A percentile compares a stretch with the other conserved stretches of the same genome.
phyloP scores from a whole-genome alignment of 2,113 vertebrate species.

The Pygoscelis antarcticus region DNA sequence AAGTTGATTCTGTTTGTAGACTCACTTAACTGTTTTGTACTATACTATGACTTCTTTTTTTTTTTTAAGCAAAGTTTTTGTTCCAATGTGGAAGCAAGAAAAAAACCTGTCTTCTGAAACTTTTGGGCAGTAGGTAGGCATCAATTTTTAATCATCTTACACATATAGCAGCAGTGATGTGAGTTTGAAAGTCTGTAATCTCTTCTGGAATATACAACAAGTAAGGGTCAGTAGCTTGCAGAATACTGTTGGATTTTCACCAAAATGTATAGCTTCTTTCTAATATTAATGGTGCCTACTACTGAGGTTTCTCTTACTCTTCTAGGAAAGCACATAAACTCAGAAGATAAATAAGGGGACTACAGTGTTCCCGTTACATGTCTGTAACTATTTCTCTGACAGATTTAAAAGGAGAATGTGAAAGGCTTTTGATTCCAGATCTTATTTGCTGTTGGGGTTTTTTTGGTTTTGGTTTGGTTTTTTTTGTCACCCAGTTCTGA shows the following conservation, averaged over 20 bases:
- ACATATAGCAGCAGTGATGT: neutral
- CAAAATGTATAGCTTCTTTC: neutral
- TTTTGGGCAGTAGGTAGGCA: neutral
- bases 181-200: neutral
- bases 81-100: neutral
- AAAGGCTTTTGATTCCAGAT: slow-evolving; percentile 8
- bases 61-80: neutral
- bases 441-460: neutral
- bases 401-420: neutral
- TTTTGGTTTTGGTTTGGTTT: neutral
- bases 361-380: neutral
- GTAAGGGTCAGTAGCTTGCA: neutral
- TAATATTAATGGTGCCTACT: neutral
- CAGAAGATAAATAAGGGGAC: neutral
- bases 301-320: neutral
- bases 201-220: neutral
- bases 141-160: neutral
- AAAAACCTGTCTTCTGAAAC: neutral
- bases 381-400: neutral
- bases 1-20: neutral
- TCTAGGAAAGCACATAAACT: neutral
- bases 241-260: neutral
- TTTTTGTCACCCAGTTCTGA: neutral
- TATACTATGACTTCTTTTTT: neutral
- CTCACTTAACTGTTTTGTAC: neutral